Evolutionary conservation across 2,797 vertebrate genomes (phyloP).

Genomic region (Mastacembelus armatus): DNA sequence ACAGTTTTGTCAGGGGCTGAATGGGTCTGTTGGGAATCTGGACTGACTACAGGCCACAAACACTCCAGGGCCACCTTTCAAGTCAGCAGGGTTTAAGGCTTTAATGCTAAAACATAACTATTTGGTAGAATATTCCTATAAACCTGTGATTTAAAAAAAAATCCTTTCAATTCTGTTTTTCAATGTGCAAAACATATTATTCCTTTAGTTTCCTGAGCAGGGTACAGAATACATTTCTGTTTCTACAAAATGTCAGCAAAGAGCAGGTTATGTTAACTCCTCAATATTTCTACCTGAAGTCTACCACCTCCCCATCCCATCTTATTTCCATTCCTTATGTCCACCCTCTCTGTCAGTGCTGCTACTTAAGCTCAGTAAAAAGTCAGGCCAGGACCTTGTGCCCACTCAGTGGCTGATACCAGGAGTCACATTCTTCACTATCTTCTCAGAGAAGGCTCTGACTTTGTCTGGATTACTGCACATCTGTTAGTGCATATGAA

Average conservation of each 20-base stretch:
- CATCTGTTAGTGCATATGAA: constrained; percentile 3
- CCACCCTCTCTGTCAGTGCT: constrained; percentile 13
- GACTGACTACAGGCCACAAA: background rate
- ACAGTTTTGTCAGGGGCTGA: constrained; percentile 3
- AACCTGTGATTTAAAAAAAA: background rate
- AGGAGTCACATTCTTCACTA: constrained; percentile 20
- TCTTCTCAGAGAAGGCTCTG: background rate
- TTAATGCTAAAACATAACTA: background rate
- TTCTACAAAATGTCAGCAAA: constrained; percentile 1
- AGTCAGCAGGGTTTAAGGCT: background rate
- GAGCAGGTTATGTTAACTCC: background rate
- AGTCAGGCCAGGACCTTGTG: constrained; percentile 23
- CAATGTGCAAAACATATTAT: background rate
- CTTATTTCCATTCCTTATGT: constrained; percentile 20
- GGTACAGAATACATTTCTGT: constrained; percentile 1
- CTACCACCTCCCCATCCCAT: background rate
- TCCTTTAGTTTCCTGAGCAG: background rate
- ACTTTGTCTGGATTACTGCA: constrained; percentile 20
- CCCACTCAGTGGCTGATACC: constrained; percentile 12
- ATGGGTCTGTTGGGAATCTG: constrained; percentile 20
- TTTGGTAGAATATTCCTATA: background rate
- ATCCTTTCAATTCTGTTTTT: background rate
- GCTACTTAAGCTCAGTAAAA: constrained; percentile 14
- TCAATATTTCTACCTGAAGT: constrained; percentile 17
- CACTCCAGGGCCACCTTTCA: background rate